phyloP scores from a whole-genome alignment of 2,888 invertebrate genomes.

The Andricus quercusramuli region DNA sequence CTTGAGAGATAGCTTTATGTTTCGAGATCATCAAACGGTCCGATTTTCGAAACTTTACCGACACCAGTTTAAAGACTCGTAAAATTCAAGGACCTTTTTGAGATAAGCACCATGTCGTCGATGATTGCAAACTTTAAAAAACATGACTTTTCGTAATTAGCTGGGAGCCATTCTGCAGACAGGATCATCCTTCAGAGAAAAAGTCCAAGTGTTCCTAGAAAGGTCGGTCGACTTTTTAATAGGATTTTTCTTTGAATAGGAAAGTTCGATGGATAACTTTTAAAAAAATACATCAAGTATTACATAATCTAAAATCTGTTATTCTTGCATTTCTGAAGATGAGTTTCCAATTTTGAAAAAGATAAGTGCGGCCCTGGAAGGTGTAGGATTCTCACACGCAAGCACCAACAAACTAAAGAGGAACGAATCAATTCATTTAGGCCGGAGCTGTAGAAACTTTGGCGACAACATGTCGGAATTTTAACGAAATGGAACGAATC shows the following conservation, averaged over 20 bases:
- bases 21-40: constrained; percentile 64
- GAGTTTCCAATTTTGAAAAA: neutral
- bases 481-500: constrained; percentile 52
- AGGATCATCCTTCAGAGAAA: constrained; percentile 28
- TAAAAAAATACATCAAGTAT: too few relatives aligned
- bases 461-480: constrained; percentile 61
- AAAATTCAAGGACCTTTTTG: neutral
- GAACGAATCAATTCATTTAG: constrained; percentile 51
- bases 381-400: constrained; percentile 50
- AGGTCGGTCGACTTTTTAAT: neutral
- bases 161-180: neutral
- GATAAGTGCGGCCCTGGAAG: constrained; percentile 20
- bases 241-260: too few relatives aligned
- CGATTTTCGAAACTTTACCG: constrained; percentile 53
- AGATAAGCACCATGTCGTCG: constrained; percentile 13
- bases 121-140: constrained; percentile 7
- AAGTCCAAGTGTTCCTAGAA: constrained; percentile 14
- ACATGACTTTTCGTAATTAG: constrained; percentile 22
- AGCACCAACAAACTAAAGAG: constrained; percentile 33
- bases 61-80: constrained; percentile 11
- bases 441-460: constrained; percentile 55
- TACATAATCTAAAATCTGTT: too few relatives aligned
- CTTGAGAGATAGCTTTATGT: constrained; percentile 60
- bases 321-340: too few relatives aligned
- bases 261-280: too few relatives aligned